Evolutionary conservation across 2,888 invertebrate species (phyloP).

Genomic region (Cephus runcator): DNA sequence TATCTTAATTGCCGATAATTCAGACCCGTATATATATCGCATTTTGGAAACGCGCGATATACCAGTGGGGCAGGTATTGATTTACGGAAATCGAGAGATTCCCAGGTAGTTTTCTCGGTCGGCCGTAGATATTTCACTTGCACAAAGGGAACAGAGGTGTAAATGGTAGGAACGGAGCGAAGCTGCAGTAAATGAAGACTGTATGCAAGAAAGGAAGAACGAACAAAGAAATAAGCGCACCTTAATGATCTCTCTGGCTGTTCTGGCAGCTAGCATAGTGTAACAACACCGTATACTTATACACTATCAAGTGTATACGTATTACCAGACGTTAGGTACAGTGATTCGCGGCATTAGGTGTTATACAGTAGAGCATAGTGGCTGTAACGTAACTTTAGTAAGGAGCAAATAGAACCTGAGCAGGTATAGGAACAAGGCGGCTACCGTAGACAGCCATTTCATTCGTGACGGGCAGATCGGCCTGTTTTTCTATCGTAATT

Average conservation of each 20-base stretch:
- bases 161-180: background rate
- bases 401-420: background rate
- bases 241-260: background rate
- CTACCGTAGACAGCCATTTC: slow-evolving; percentile 38
- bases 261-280: background rate
- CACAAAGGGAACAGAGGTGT: background rate
- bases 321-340: background rate
- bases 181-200: background rate
- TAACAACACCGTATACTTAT: background rate
- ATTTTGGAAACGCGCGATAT: background rate
- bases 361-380: background rate
- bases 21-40: background rate
- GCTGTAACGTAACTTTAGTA: background rate
- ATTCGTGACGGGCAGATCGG: slow-evolving; percentile 44
- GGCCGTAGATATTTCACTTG: background rate
- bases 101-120: background rate
- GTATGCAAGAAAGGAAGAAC: background rate
- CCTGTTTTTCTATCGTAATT: slow-evolving; percentile 51
- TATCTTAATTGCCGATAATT: background rate
- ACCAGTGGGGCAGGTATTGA: background rate
- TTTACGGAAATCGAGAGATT: background rate
- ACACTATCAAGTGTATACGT: background rate
- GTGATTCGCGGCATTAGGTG: background rate
- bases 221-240: background rate
- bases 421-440: slow-evolving; percentile 1